These are phyloP conservation scores for Operophtera brumata DNA, from an alignment of 2,888 invertebrate genomes.

Conservation along the genomic window DNA sequence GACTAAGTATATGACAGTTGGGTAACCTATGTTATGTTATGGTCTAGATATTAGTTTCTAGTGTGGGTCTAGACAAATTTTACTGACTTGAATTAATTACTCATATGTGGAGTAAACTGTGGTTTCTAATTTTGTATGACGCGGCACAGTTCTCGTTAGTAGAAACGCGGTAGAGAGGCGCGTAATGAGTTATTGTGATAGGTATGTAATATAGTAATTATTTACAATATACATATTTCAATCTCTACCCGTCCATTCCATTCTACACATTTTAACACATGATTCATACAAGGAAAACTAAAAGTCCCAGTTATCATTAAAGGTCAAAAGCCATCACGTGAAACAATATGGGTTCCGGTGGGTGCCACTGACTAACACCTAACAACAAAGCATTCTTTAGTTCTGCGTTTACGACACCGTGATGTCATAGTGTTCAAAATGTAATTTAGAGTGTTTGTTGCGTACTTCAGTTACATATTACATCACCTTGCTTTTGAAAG, in stretches of 20 bases:
- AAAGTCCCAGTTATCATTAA: constrained; percentile 1
- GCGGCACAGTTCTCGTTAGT: too few species aligned
- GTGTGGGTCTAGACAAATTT: too few species aligned
- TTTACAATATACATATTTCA: not conserved
- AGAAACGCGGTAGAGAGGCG: too few species aligned
- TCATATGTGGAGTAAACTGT: too few species aligned
- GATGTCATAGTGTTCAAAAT: constrained; percentile 29
- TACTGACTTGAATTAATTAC: too few species aligned
- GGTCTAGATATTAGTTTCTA: too few species aligned
- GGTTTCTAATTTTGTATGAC: too few species aligned
- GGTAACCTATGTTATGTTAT: too few species aligned
- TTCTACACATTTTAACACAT: not conserved
- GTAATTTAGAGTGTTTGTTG: constrained; percentile 16
- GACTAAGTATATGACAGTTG: too few species aligned
- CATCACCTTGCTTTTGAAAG: constrained; percentile 18
- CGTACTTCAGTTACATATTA: constrained; percentile 15
- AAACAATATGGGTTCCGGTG: not conserved
- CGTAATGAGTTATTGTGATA: not conserved
- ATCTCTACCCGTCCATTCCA: not conserved
- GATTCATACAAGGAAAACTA: constrained; percentile 12
- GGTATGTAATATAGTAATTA: not conserved
- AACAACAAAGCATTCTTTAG: constrained; percentile 22
- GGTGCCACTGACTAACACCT: constrained; percentile 26
- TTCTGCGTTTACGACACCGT: constrained; percentile 16
- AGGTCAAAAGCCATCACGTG: constrained; percentile 3